phyloP scores from a whole-genome alignment of 2,888 invertebrate genomes.

The Slavum lentiscoides region DNA sequence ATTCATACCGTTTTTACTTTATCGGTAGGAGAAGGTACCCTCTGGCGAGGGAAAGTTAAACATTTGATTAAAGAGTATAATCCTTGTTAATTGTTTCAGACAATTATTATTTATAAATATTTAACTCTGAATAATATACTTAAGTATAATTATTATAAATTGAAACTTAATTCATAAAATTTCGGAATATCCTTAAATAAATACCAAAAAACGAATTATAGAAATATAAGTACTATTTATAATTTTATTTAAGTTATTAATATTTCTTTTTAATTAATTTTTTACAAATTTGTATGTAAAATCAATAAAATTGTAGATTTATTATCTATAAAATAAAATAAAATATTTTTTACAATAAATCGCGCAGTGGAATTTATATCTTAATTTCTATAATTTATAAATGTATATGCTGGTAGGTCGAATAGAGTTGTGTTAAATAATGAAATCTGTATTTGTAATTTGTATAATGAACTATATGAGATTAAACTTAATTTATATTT shows the following conservation, averaged over 20 bases:
- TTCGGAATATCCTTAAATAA: too few relatives aligned
- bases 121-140: background rate
- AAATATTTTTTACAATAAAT: background rate
- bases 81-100: conserved; percentile 28
- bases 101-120: conserved; percentile 6
- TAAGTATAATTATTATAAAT: background rate
- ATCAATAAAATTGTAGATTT: background rate
- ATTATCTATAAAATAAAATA: background rate
- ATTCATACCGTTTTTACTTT: conserved; percentile 38
- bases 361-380: background rate
- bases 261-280: background rate
- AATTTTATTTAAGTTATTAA: too few relatives aligned
- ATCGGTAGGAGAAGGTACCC: conserved; percentile 42
- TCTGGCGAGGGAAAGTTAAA: conserved; percentile 46
- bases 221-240: too few relatives aligned
- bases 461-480: background rate
- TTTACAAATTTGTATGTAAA: background rate
- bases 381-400: background rate
- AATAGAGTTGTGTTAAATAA: conserved; percentile 13
- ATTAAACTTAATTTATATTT: conserved; percentile 28
- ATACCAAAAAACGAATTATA: too few relatives aligned
- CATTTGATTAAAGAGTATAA: conserved; percentile 17
- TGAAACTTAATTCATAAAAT: too few relatives aligned
- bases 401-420: background rate
- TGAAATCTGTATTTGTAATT: conserved; percentile 10